phyloP scores from a whole-genome alignment of 2,113 vertebrate genomes.

The Carollia perspicillata region DNA sequence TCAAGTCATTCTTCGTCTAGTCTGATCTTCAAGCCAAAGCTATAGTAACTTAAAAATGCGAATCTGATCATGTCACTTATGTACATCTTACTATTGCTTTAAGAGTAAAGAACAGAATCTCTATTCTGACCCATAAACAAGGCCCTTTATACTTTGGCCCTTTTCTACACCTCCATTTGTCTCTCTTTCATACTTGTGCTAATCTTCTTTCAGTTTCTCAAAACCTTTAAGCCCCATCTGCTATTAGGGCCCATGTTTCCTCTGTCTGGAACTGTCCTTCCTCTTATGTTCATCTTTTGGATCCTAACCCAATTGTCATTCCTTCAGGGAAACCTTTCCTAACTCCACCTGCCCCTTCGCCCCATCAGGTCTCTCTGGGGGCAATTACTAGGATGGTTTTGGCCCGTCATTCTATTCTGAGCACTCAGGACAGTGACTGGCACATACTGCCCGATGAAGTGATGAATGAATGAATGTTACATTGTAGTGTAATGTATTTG shows the following conservation, averaged over 20 bases:
- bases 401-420: background rate
- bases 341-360: too few species aligned
- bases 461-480: background rate
- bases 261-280: background rate
- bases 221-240: background rate
- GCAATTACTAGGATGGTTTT: background rate
- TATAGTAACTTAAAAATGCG: background rate
- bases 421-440: background rate
- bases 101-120: background rate
- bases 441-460: background rate
- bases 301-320: background rate
- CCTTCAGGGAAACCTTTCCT: background rate
- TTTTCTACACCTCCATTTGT: background rate
- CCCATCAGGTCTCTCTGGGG: background rate
- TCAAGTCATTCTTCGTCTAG: background rate
- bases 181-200: background rate
- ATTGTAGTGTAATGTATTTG: background rate
- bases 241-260: background rate
- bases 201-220: background rate
- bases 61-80: background rate
- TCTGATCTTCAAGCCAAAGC: background rate
- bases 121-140: background rate
- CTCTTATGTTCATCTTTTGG: slow-evolving; percentile 22
- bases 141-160: background rate
- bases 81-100: background rate